Evolutionary conservation across 2,113 vertebrate genomes (phyloP).

Genomic region (Leuciscus idus): DNA sequence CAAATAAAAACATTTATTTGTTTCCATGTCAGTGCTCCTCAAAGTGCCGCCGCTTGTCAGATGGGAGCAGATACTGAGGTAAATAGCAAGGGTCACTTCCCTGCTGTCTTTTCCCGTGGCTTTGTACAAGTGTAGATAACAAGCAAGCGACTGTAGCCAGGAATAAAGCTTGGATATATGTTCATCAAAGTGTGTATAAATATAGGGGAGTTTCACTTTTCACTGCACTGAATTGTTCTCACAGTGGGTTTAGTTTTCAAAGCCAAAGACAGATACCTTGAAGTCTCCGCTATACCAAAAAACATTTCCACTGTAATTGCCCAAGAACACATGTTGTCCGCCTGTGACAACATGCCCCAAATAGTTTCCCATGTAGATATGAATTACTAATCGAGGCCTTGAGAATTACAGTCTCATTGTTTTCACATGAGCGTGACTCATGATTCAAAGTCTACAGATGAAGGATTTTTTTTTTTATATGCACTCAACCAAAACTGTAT

Average conservation of each 20-base stretch:
- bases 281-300: background rate
- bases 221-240: background rate
- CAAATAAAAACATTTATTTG: conserved; percentile 71
- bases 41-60: conserved; percentile 61
- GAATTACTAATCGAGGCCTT: background rate
- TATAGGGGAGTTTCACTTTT: background rate
- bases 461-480: conserved; percentile 11
- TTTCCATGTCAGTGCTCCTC: conserved; percentile 65
- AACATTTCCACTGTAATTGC: background rate
- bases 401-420: background rate
- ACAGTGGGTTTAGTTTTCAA: conserved; percentile 1
- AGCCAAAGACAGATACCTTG: background rate
- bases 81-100: conserved; percentile 30
- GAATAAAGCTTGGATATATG: background rate
- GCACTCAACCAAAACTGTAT: conserved; percentile 60
- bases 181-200: conserved; percentile 9
- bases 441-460: conserved; percentile 4
- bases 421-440: background rate
- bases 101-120: conserved; percentile 32
- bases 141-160: conserved; percentile 8
- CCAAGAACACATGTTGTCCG: background rate
- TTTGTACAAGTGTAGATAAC: conserved; percentile 48
- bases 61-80: conserved; percentile 54
- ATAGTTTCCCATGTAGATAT: background rate
- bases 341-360: background rate